Percentiles rank a stretch among this genome's conserved stretches.
Evolutionary conservation across 2,113 vertebrate species (phyloP).

Genomic region (Muntiacus reevesi): DNA sequence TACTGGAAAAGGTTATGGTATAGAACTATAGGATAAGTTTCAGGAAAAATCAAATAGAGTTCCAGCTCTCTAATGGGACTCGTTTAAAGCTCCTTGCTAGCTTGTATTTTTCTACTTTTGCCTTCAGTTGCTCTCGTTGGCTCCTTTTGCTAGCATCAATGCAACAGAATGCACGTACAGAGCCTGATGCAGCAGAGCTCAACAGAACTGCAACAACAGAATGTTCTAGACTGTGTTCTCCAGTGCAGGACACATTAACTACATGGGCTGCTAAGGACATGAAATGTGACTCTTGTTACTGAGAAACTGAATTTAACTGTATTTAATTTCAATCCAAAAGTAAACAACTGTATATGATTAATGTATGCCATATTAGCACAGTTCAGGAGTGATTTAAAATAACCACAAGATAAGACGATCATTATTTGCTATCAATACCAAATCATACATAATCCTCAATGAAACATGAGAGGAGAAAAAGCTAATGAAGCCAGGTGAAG

Average conservation of each 20-base stretch:
- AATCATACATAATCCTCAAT: neutral
- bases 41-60: neutral
- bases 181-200: neutral
- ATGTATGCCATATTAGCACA: neutral
- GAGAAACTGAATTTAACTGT: neutral
- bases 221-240: neutral
- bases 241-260: neutral
- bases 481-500: neutral
- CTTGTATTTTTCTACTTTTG: constrained; percentile 84
- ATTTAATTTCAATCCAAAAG: neutral
- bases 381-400: neutral
- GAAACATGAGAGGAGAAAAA: neutral
- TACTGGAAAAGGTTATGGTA: neutral
- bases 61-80: neutral
- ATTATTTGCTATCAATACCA: neutral
- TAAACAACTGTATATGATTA: neutral
- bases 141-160: constrained; percentile 78
- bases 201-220: neutral
- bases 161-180: neutral
- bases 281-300: neutral
- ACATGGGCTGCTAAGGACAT: neutral
- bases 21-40: neutral
- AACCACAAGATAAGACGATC: neutral
- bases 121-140: constrained; percentile 79
- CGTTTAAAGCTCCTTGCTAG: neutral